These are phyloP conservation scores for Sigmodon hispidus DNA, from an alignment of 2,113 vertebrate species.

Conservation along the genomic window DNA sequence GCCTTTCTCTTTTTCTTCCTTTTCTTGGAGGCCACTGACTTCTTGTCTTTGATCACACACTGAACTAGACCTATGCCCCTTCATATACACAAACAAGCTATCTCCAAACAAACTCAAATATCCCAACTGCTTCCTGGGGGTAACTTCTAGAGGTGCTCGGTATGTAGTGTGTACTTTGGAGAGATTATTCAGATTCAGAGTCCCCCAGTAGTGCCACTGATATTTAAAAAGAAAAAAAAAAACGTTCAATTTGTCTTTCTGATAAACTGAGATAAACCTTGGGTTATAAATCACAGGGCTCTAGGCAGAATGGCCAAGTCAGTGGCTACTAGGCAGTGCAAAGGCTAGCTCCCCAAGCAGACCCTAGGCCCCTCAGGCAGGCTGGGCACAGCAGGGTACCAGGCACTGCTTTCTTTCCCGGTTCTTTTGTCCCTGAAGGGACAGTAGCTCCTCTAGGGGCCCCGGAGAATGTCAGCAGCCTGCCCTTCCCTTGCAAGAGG, in stretches of 20 bases:
- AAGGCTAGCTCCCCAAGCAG: slow-evolving; percentile 51
- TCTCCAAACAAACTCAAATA: slow-evolving; percentile 1
- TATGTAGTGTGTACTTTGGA: neutral
- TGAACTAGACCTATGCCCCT: neutral
- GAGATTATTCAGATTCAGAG: neutral
- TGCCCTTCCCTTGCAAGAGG: slow-evolving; percentile 69
- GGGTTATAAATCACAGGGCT: neutral
- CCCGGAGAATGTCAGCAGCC: slow-evolving; percentile 90
- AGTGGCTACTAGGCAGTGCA: neutral
- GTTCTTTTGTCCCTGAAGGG: slow-evolving; percentile 90
- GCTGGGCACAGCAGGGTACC: slow-evolving; percentile 90
- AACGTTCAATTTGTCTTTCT: neutral
- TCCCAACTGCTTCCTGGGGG: neutral
- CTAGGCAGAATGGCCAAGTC: neutral
- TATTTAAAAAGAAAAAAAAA: neutral
- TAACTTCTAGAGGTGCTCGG: neutral
- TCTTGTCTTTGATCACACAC: neutral
- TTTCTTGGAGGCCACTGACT: neutral
- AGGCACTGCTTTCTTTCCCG: slow-evolving; percentile 91
- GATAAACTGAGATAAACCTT: neutral
- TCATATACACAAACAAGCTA: too few species aligned
- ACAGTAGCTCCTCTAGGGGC: slow-evolving; percentile 82
- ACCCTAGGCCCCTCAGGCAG: slow-evolving; percentile 89
- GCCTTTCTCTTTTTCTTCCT: neutral
- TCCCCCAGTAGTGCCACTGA: neutral